A percentile compares a stretch with the other conserved stretches of the same genome.
phyloP scores from a whole-genome alignment of 2,113 vertebrate species.

The Tetraodon nigroviridis region DNA sequence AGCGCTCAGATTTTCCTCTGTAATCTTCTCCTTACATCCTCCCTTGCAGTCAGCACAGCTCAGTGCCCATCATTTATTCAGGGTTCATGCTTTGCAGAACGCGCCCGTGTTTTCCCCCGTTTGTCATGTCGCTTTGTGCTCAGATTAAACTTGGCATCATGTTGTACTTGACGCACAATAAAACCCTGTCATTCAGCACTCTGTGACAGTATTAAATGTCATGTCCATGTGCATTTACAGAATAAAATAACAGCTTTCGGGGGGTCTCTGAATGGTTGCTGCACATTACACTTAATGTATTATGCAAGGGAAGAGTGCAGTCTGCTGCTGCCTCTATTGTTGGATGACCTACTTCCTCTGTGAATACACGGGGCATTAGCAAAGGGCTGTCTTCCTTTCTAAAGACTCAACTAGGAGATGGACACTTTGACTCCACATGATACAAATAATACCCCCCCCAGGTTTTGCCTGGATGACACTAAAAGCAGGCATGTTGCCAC shows the following conservation, averaged over 20 bases:
- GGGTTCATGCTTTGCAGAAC: constrained; percentile 77
- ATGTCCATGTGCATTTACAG: constrained; percentile 93
- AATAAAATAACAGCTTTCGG: constrained; percentile 92
- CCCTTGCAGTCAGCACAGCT: constrained; percentile 63
- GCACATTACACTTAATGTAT: constrained; percentile 96
- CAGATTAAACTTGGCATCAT: constrained; percentile 88
- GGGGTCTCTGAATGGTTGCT: constrained; percentile 80
- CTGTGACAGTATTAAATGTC: constrained; percentile 96
- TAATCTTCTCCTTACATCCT: constrained; percentile 63
- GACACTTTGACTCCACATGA: constrained; percentile 76
- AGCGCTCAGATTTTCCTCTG: constrained; percentile 66
- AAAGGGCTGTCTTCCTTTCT: constrained; percentile 71
- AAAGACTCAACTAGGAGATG: constrained; percentile 74
- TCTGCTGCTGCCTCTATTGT: constrained; percentile 89
- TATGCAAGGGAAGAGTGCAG: constrained; percentile 91
- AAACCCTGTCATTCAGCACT: constrained; percentile 89
- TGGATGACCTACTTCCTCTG: constrained; percentile 93
- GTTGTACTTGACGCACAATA: constrained; percentile 89
- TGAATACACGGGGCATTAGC: constrained; percentile 75
- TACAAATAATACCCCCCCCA: constrained; percentile 73
- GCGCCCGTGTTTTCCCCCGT: constrained; percentile 76
- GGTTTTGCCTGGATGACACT: constrained; percentile 61
- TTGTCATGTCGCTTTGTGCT: constrained; percentile 82
- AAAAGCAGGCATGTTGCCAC: constrained; percentile 67
- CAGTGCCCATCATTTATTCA: constrained; percentile 84